Base-by-base conservation (phyloP, 2,888 invertebrate genomes). In the Melanargia galathea region DNA sequence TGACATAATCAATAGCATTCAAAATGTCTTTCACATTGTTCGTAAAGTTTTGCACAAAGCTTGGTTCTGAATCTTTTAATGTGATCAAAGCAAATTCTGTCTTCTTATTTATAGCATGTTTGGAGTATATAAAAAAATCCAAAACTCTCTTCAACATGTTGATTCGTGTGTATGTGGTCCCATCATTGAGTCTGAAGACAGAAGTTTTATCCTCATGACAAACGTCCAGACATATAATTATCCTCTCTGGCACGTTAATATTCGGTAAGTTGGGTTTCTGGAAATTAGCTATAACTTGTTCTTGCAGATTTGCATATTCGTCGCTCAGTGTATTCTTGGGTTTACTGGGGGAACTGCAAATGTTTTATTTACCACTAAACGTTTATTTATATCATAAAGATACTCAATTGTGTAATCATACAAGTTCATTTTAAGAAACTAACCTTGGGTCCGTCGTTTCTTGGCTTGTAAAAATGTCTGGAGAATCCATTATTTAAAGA, bases 21-120 rank as follows among this genome's bases (percentile, higher is more conserved):
- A 93, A 81, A 43, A 95, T 87, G 61, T 92, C 93, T 69, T 92
- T 92, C 1, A 93, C 75, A 73, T 94, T 93, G 72, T 77, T 93
- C 0, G 95, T 95, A 72, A 95, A 95, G 69, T 93, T 92, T 71
- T 92, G 89, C 43, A 93, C 70, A 93, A 93, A 93, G 43, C 79
- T 80, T 2, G 91, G 85, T 64, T 90, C 87, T 40, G 87, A 82
- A 52, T 92, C 90, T 73, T 93, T 92, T 54, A 95, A 73, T 6
- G 92, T 78, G 54, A 94, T 77, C 38, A 95, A 75, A 24, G 94
- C 94, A 89, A 92, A 95, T 79, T 95, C 93, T 55, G 95, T 94
- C 65, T 80, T 86, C 45, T 84, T 86, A 73, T 94, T 93, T 26
- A 95, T 93, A 0, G 89, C 84, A 70, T 90, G 82, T 81, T 95